phyloP scores from a whole-genome alignment of 2,113 vertebrate genomes.

The Pterocles burchelli region DNA sequence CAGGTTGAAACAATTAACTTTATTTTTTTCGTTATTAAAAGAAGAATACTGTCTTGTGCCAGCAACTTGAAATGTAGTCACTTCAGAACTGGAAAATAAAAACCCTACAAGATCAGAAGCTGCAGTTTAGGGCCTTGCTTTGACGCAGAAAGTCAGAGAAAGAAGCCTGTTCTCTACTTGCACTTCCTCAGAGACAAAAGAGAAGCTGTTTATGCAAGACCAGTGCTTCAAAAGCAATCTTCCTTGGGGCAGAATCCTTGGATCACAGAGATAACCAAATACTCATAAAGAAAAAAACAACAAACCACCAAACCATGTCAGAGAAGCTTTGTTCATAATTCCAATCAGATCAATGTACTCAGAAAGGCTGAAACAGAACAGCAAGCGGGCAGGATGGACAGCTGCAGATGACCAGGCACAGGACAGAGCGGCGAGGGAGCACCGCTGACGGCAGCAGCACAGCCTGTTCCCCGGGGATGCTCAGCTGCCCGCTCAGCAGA shows the following conservation, averaged over 20 bases:
- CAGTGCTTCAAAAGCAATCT: not conserved
- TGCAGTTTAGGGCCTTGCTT: not conserved
- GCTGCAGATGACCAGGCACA: rapidly evolving
- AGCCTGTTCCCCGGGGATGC: rapidly evolving
- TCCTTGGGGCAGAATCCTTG: not conserved
- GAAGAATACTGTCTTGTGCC: not conserved
- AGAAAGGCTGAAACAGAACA: not conserved
- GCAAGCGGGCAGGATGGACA: rapidly evolving
- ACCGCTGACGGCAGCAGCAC: not conserved
- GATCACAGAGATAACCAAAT: not conserved
- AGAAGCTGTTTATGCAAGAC: not conserved
- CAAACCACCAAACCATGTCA: not conserved
- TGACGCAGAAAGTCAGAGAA: not conserved
- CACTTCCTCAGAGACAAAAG: not conserved
- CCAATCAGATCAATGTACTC: rapidly evolving
- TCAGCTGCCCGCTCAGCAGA: not conserved
- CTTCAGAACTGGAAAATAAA: not conserved
- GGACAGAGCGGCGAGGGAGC: not conserved
- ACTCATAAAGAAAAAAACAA: not conserved
- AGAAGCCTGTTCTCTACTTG: not conserved
- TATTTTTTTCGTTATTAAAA: not conserved
- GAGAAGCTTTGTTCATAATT: not conserved
- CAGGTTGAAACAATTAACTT: not conserved
- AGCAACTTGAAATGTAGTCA: not conserved
- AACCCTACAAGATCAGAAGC: not conserved